phyloP scores from a whole-genome alignment of 64 coral and sea anemone species.

The Pocillopora verrucosa region DNA sequence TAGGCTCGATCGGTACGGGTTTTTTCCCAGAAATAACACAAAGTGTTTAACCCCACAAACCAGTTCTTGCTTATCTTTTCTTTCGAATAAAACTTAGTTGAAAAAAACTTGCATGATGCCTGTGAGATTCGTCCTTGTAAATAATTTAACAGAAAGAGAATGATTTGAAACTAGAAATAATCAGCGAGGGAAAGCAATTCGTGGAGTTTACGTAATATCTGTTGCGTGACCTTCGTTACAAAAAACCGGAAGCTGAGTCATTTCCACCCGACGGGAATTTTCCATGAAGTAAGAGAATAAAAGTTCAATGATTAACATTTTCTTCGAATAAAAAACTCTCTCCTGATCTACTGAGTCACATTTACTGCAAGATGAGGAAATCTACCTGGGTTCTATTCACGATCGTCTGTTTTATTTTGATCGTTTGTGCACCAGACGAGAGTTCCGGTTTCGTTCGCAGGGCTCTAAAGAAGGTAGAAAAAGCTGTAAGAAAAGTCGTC shows the following conservation, averaged over 20 bases:
- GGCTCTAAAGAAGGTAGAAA: slow-evolving; percentile 15
- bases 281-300: not conserved
- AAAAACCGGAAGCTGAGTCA: not conserved
- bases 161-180: too few relatives aligned
- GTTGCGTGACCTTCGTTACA: not conserved
- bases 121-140: too few relatives aligned
- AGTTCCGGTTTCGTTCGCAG: slow-evolving; percentile 21
- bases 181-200: not conserved
- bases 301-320: too few relatives aligned
- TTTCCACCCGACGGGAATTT: not conserved
- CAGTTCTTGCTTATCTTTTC: too few relatives aligned
- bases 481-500: slow-evolving; percentile 1
- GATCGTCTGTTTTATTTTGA: slow-evolving; percentile 1
- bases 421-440: not conserved
- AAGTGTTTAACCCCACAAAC: too few relatives aligned
- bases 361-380: not conserved
- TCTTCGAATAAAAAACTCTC: too few relatives aligned
- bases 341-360: too few relatives aligned
- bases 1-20: too few relatives aligned
- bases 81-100: too few relatives aligned
- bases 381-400: not conserved
- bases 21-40: too few relatives aligned
- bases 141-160: too few relatives aligned
- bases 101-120: too few relatives aligned
- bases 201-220: not conserved